Percentiles rank a stretch among this genome's conserved stretches.
phyloP scores from a whole-genome alignment of 2,797 vertebrate species.

The Lates japonicus region DNA sequence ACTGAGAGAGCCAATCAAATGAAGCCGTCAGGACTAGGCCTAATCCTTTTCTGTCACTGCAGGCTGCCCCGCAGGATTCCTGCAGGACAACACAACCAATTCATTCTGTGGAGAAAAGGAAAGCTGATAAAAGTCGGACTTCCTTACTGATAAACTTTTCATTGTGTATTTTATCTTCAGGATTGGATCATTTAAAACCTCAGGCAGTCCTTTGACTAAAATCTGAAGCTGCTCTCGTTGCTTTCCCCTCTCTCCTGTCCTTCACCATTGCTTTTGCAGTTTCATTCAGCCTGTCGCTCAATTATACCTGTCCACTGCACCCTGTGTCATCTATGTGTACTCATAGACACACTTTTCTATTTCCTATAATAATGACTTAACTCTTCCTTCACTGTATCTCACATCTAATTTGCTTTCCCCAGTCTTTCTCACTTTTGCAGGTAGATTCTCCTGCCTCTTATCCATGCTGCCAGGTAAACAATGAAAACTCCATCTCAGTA shows the following conservation, averaged over 20 bases:
- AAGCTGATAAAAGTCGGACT: conserved; percentile 45
- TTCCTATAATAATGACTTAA: not conserved
- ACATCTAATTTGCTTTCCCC: conserved; percentile 7
- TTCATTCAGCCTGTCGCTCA: not conserved
- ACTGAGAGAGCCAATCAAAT: conserved; percentile 63
- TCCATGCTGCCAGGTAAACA: conserved; percentile 48
- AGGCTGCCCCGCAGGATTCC: conserved; percentile 36
- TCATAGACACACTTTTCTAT: not conserved
- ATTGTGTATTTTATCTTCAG: conserved; percentile 56
- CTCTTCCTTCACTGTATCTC: conserved; percentile 12
- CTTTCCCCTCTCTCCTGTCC: conserved; percentile 22
- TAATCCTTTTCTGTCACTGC: conserved; percentile 62
- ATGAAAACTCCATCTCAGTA: conserved; percentile 30
- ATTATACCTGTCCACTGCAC: not conserved
- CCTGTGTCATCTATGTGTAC: not conserved
- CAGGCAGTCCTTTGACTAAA: conserved; percentile 31
- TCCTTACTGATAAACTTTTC: conserved; percentile 51
- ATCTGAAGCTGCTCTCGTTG: conserved; percentile 26
- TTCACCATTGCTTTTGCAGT: conserved; percentile 6
- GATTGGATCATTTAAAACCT: conserved; percentile 49
- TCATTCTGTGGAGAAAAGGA: conserved; percentile 42
- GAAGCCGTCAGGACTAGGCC: conserved; percentile 46
- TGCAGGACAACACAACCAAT: conserved; percentile 40
- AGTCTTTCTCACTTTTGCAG: conserved; percentile 17
- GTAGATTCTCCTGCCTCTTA: conserved; percentile 18